Evolutionary conservation across 2,888 invertebrate species (phyloP).

Genomic region (Ferdinandea cuprea): DNA sequence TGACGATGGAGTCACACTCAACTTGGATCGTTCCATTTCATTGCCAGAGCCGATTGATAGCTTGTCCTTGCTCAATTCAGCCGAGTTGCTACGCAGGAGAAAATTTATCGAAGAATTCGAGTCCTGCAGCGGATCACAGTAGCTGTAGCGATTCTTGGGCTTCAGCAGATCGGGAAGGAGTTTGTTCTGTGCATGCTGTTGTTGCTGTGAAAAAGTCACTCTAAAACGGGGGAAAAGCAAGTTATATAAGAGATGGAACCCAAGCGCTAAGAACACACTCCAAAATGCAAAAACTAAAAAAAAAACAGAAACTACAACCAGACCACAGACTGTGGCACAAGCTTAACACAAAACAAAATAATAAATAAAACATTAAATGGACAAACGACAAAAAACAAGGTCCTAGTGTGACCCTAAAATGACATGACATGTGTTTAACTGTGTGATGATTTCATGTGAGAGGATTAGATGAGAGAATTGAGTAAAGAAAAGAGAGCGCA

Average conservation of each 20-base stretch:
- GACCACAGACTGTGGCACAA: slow-evolving; percentile 65
- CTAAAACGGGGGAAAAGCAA: slow-evolving; percentile 37
- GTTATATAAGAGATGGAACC: slow-evolving; percentile 29
- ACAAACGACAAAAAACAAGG: slow-evolving; percentile 37
- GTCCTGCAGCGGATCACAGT: slow-evolving; percentile 76
- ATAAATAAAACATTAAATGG: too few species aligned
- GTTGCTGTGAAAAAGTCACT: slow-evolving; percentile 71
- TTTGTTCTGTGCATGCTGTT: slow-evolving; percentile 74
- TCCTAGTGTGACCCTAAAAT: slow-evolving; percentile 39
- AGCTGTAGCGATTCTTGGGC: slow-evolving; percentile 79
- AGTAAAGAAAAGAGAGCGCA: slow-evolving; percentile 21
- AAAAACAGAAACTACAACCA: slow-evolving; percentile 50
- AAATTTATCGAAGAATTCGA: slow-evolving; percentile 74
- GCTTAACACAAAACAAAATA: slow-evolving; percentile 51
- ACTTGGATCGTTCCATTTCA: slow-evolving; percentile 79
- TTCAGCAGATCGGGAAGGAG: slow-evolving; percentile 76
- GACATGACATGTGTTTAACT: slow-evolving; percentile 29
- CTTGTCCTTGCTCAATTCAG: slow-evolving; percentile 77
- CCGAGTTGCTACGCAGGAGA: slow-evolving; percentile 77
- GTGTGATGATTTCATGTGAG: slow-evolving; percentile 10
- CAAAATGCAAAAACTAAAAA: slow-evolving; percentile 46
- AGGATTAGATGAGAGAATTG: slow-evolving; percentile 38
- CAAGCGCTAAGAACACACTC: slow-evolving; percentile 41
- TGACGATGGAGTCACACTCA: slow-evolving; percentile 82
- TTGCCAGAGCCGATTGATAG: slow-evolving; percentile 66